Evolutionary conservation across 2,113 vertebrate species (phyloP), one percentile per base, ranked within the genome.

Genomic region (Rattus norvegicus): DNA sequence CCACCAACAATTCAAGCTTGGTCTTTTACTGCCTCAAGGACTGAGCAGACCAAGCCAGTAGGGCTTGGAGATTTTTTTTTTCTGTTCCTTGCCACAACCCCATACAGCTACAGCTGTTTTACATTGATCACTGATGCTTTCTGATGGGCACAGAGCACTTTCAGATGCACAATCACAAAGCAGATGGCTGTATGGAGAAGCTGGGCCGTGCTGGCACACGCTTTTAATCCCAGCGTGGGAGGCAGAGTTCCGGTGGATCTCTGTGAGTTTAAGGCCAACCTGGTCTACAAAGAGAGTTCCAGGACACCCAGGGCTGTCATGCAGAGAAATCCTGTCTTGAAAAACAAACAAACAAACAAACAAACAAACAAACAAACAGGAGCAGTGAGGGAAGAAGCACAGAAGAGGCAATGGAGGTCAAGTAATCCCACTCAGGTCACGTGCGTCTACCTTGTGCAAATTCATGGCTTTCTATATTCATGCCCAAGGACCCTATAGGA

Each of bases 371-470:
- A 67, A n/a, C n/a, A n/a, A n/a, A n/a, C n/a, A n/a, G n/a, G 26
- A 67, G 28, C 28, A 67, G n/a, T 6, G n/a, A 16, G 70, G n/a
- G 9, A 47, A 47, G 43, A 49, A 49, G 26, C 19, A n/a, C 22
- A 88, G 33, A 88, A 56, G n/a, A n/a, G n/a, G n/a, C n/a, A n/a
- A n/a, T 33, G 59, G 77, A 86, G 88, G 87, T 56, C 86, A 85
- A 69, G 63, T 70, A 67, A 86, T 33, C 54, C 39, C 28, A 43
- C 36, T 65, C 47, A 76, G n/a, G 39, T 61, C 69, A 79, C 13
- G 20, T 11, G 76, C 12, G 67, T 77, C 20, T 49, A 28, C 47
- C 17, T 28, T 2, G 2, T 24, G 83, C 14, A 83, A 69, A 56
- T 72, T 87, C 10, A 69, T 70, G 73, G 69, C 14, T 70, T 36